Conservation (phyloP, 1,140 invertebrate species). For the Halotydeus destructor region DNA sequence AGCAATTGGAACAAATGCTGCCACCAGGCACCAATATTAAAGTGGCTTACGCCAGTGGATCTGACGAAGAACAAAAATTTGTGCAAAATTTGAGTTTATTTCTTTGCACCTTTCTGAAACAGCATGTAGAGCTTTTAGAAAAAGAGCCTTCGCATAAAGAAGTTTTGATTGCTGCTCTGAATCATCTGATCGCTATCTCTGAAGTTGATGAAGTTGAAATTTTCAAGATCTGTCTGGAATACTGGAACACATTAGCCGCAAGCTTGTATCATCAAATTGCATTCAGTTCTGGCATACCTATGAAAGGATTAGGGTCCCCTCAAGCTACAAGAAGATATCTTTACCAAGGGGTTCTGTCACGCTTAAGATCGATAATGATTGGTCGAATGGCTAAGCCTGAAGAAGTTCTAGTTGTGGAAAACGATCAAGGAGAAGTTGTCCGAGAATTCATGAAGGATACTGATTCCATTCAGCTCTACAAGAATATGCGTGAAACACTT, state of each 20-base stretch:
- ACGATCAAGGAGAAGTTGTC: slow-evolving; percentile 98
- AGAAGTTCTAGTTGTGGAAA: slow-evolving; percentile 99
- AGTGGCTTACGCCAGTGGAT: slow-evolving; percentile 71
- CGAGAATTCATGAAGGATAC: slow-evolving; percentile 99
- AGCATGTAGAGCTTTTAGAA: slow-evolving; percentile 73
- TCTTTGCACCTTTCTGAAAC: slow-evolving; percentile 86
- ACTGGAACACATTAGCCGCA: slow-evolving; percentile 82
- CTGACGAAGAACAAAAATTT: slow-evolving; percentile 94
- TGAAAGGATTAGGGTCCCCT: slow-evolving; percentile 20
- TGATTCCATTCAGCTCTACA: slow-evolving; percentile 97
- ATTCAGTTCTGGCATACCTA: slow-evolving; percentile 1
- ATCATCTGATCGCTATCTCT: slow-evolving; percentile 87
- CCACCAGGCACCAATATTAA: slow-evolving; percentile 73
- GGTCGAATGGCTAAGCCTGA: slow-evolving; percentile 99
- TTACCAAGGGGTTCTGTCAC: slow-evolving; percentile 57
- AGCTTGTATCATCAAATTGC: slow-evolving; percentile 45
- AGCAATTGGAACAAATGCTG: slow-evolving; percentile 56
- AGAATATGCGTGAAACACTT: slow-evolving; percentile 97
- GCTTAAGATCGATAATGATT: slow-evolving; percentile 96
- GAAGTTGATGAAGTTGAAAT: slow-evolving; percentile 99
- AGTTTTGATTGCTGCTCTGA: slow-evolving; percentile 52
- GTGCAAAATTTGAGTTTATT: slow-evolving; percentile 97
- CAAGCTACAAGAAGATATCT: slow-evolving; percentile 37
- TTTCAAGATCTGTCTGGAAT: slow-evolving; percentile 98
- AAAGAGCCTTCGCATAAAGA: slow-evolving; percentile 42